Evolutionary conservation across 2,797 vertebrate species (phyloP), one percentile per base, ranked within the genome.

Genomic region (Aplochiton taeniatus): DNA sequence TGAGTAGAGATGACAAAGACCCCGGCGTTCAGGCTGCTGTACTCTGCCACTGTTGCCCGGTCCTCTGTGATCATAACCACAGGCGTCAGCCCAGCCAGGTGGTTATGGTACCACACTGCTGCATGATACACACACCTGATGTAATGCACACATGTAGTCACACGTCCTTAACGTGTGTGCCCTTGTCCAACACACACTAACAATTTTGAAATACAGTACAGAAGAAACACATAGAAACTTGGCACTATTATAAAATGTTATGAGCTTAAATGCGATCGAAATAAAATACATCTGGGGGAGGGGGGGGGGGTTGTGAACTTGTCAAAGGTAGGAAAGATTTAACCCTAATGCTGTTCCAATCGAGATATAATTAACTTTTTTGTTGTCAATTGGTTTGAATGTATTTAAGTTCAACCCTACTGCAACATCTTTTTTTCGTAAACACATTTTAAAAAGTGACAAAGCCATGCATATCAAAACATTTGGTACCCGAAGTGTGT

Each of bases 11-110:
- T 92, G 81, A 99, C 94, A 70, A 93, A 98, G 11, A 99, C 94
- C 18, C 96, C 96, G 63, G 90, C 89, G 41, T 93, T 94, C 68
- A 95, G 92, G 77, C 90, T 94, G 87, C 92, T 88, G 0, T 93
- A 98, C 63, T 89, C 86, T 47, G 73, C 80, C 65, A 96, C 82
- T 0, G 92, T 89, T 0, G 94, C 91, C 75, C 81, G 77, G 55
- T 97, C 94, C 76, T 98, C 95, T 1, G 98, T 97, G 78, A 98
- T 94, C 96, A 99, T 95, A 76, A 99, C 91, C 0, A 99, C 66
- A 0, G 95, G 92, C 88, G 91, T 94, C 87, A 88, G 78, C 18
- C 94, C 91, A 56, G 87, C 88, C 76, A 96, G 93, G 88, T 99
- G 98, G 73, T 94, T 87, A 43, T 95, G 91, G 82, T 98, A 99